phyloP scores from a whole-genome alignment of 2,888 invertebrate species.

The Drosophila algonquin region DNA sequence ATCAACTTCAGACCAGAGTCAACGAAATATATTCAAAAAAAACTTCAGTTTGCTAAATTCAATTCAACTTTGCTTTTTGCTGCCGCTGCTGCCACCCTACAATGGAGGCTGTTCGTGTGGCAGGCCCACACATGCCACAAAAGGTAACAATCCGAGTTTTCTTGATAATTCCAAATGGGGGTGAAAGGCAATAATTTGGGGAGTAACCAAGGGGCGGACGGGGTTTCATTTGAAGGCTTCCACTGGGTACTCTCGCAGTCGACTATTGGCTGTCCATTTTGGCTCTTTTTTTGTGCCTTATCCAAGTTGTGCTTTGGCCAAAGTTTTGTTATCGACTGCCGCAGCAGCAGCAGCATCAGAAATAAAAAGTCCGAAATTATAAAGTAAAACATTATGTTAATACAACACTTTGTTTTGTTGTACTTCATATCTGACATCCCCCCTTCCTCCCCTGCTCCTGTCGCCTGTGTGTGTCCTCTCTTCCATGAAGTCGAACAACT shows the following conservation, averaged over 20 bases:
- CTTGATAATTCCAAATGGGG: neutral
- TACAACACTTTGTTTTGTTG: conserved; percentile 53
- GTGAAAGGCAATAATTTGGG: too few relatives aligned
- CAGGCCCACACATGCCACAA: neutral
- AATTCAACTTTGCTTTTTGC: conserved; percentile 46
- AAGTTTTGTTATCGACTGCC: conserved; percentile 64
- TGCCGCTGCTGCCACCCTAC: conserved; percentile 9
- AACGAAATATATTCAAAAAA: conserved; percentile 50
- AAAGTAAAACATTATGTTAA: conserved; percentile 71
- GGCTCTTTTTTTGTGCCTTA: conserved; percentile 35
- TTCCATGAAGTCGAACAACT: conserved; percentile 17
- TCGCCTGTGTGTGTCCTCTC: conserved; percentile 2
- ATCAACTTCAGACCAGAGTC: conserved; percentile 39
- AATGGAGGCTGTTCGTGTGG: neutral
- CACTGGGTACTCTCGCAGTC: neutral
- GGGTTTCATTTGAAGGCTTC: too few relatives aligned
- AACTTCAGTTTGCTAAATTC: conserved; percentile 46
- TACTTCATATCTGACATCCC: conserved; percentile 29
- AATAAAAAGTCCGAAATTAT: conserved; percentile 41
- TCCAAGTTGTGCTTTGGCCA: conserved; percentile 48
- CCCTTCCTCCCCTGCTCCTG: neutral
- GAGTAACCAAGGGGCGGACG: too few relatives aligned
- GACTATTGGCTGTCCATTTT: neutral
- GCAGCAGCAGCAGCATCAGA: conserved; percentile 15
- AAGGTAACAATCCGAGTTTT: too few relatives aligned